Percentiles rank a stretch among this genome's conserved stretches.
These are phyloP conservation scores for Phragmatobia fuliginosa DNA, from an alignment of 2,888 invertebrate species.

Conservation along the genomic window DNA sequence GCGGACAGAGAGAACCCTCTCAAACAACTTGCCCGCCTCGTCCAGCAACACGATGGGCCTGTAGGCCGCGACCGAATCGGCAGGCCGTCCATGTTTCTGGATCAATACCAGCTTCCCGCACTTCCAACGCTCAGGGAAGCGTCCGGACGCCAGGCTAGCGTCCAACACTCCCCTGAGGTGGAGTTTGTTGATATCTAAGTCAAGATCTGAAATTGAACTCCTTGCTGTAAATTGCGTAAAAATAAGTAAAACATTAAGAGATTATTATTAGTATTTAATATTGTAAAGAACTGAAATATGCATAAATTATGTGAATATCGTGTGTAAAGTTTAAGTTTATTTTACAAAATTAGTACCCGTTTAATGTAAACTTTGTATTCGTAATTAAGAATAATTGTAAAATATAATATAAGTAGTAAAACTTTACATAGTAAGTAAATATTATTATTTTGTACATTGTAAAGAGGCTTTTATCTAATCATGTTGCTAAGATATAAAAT, in stretches of 20 bases:
- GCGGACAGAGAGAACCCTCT: no score
- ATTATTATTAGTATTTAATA: constrained; percentile 13
- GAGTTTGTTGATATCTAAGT: no score
- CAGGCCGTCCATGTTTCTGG: no score
- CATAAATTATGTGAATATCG: constrained; percentile 18
- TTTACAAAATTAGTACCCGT: constrained; percentile 45
- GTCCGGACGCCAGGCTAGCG: no score
- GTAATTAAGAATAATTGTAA: constrained; percentile 21
- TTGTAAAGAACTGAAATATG: constrained; percentile 42
- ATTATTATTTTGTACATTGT: constrained; percentile 37
- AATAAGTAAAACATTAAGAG: not conserved
- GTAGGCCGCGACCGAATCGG: no score
- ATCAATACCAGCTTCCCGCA: no score
- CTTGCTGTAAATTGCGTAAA: not conserved
- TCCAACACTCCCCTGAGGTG: no score
- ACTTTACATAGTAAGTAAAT: constrained; percentile 25
- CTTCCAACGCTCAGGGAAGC: no score
- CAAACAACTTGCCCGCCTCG: no score
- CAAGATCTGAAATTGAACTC: not conserved
- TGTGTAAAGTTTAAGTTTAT: constrained; percentile 17
- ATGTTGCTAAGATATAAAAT: constrained; percentile 26
- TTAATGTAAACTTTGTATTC: constrained; percentile 35
- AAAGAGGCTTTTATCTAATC: constrained; percentile 52
- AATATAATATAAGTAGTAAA: constrained; percentile 25
- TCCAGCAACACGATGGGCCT: no score